Base-by-base conservation (phyloP, 2,888 invertebrate species). In the Tachina fera region DNA sequence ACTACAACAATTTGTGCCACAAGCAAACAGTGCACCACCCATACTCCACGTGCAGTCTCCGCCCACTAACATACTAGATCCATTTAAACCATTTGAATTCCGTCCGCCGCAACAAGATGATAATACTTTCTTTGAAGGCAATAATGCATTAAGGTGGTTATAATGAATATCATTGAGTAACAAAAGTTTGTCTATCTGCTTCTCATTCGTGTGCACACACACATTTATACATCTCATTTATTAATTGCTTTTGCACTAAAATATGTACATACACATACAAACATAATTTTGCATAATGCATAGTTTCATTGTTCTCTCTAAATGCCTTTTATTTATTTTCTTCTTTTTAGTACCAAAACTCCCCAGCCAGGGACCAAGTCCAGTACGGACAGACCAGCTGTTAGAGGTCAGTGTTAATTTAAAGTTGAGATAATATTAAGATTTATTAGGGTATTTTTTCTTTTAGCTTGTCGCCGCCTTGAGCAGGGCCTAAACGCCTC, bases 41-140 rank as follows among this genome's bases (percentile, higher is more conserved):
- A 22, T n/a, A 8, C n/a, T 45, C 0, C 79, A 67, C 61, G 19
- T 86, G 22, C 86, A 86, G 45, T 79, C 78, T 1, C 83, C 83
- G 31, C 83, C 86, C 1, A 3, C 51, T 5, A 13, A 74, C 3
- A 53, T 63, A 56, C 63, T 86, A 77, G 88, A 89, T 88, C 87
- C 88, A 22, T 88, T 88, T 68, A 88, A 83, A n/a, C 89, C 90
- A 19, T 90, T 89, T 56, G 72, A 79, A 8, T 89, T 89, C 22
- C 88, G 87, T 11, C 87, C 84, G 11, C 76, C 80, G 8, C 81
- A 86, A 0, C 76, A 6, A 14, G 61, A 87, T 56, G 86, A 87
- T 41, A 70, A 82, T 14, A 49, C 16, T 11, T 65, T 83, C 58
- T n/a, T 31, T n/a, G 78, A 81, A 39, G 72, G 45, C 43, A 53